Base-by-base conservation (phyloP, 35 echinoderm and acorn worm genomes). In the Eucidaris tribuloides region DNA sequence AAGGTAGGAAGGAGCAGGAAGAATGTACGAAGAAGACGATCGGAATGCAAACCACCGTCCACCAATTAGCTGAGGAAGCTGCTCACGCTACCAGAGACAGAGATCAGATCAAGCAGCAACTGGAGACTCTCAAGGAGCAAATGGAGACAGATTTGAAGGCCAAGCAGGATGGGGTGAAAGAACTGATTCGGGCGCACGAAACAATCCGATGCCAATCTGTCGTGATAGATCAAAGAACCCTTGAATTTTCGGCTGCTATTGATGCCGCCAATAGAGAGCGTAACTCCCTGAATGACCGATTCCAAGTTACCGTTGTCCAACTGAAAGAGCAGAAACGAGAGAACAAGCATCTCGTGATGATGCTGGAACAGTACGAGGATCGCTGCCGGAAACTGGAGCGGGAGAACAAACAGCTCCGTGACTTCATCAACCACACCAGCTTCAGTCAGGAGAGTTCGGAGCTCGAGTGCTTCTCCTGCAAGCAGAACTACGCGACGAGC, bases 401-500 rank as follows among this genome's bases (percentile, higher is more conserved):
- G 48, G 78, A 80, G 34, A 80, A 59, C 15, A 14, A 9, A 0
- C 24, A 17, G 7, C 48, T 56, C 3, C 34, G 45, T n/a, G 78
- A 56, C 27, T 31, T 80, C 24, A 46, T 80, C 43, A 20, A 52
- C 14, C 45, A 80, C 29, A 80, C 45, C 7, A 22, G 56, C 42
- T 80, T 80, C 78, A 37, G 20, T 28, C 15, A 4, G 9, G 31
- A 52, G 48, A 46, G 78, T 23, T 31, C 46, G 2, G 56, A 34
- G 42, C 45, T 52, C 35, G 68, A 74, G 41, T 74, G 68, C 46
- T 77, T 71, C 46, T 85, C 83, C 18, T 76, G 68, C 43, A 77
- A 24, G 9, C 35, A 54, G n/a, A 42, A 58, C 22, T 85, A 72
- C 35, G n/a, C 62, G 18, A 33, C 42, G 20, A 46, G 76, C 25